Percentiles rank a stretch among this genome's conserved stretches.
Evolutionary conservation across 2,797 vertebrate species (phyloP).

Genomic region (Syncerus caffer): DNA sequence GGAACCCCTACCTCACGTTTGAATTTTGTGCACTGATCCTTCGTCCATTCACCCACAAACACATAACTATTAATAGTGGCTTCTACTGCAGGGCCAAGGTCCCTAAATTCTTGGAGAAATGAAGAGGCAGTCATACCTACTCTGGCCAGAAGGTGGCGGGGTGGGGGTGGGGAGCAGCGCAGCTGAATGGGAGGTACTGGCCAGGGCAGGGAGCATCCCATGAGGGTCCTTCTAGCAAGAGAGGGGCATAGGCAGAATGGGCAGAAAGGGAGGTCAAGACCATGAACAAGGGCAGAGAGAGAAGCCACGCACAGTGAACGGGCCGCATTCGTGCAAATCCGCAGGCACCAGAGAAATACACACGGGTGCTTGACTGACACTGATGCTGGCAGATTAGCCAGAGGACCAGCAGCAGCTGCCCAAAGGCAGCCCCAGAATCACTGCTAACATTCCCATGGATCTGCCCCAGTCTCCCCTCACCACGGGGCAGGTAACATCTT

Average conservation of each 20-base stretch:
- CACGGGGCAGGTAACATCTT: background rate
- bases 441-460: constrained; percentile 17
- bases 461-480: background rate
- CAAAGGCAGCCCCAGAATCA: background rate
- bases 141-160: constrained; percentile 62
- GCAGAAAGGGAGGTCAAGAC: background rate
- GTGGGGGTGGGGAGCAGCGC: background rate
- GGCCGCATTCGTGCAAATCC: background rate
- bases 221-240: background rate
- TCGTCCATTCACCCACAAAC: background rate
- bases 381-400: background rate
- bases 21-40: background rate
- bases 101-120: background rate
- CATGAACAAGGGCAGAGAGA: background rate
- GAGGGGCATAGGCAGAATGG: background rate
- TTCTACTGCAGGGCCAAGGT: background rate
- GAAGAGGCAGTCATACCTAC: background rate
- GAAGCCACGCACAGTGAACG: background rate
- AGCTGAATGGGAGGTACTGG: background rate
- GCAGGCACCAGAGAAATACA: background rate
- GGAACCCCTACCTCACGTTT: background rate
- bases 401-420: background rate
- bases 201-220: background rate
- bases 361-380: background rate
- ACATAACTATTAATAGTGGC: background rate